Base-by-base conservation (phyloP, 2,888 invertebrate genomes). In the Nipponacmea schrenckii region DNA sequence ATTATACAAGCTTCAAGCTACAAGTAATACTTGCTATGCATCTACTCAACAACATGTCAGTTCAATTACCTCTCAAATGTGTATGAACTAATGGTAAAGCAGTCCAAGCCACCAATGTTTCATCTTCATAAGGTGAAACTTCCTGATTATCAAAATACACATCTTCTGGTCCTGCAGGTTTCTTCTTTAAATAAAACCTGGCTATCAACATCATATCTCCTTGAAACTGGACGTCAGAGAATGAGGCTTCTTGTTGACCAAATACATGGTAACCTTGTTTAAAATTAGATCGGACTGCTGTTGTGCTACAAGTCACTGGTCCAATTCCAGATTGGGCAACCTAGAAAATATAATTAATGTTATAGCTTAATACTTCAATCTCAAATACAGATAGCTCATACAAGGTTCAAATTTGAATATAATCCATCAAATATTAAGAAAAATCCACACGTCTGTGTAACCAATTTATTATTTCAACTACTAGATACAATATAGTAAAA, bases 201-300 rank as follows among this genome's bases (percentile, higher is more conserved):
- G 80, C 84, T 8, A 88, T 81, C 44, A 87, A 74, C 48, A 88
- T 70, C 81, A 86, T 84, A 74, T 87, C 86, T 24, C 83, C 81
- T 62, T 81, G 79, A 72, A 85, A 73, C n/a, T 83, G 80, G 17
- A 86, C 84, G 64, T 84, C 84, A 66, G 83, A 77, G 76, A 88
- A 88, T 12, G 79, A 78, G 20, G 86, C 85, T 71, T 87, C 87
- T 73, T 87, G 87, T 77, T 85, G 86, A n/a, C 87, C 88, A 72
- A 87, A 88, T 20, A 88, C 80, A 75, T 87, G 88, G 77, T 86
- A 86, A 71, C 81, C 78, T 76, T 81, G 80, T 71, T 84, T 82
- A 76, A 86, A 87, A 74, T 83, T 85, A 63, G 87, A 85, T 68
- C 80, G 74, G n/a, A 86, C 87, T 62, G 84, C 81, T 17, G 86